Base-by-base conservation (phyloP, 2,888 invertebrate species). In the Tholera decimalis region DNA sequence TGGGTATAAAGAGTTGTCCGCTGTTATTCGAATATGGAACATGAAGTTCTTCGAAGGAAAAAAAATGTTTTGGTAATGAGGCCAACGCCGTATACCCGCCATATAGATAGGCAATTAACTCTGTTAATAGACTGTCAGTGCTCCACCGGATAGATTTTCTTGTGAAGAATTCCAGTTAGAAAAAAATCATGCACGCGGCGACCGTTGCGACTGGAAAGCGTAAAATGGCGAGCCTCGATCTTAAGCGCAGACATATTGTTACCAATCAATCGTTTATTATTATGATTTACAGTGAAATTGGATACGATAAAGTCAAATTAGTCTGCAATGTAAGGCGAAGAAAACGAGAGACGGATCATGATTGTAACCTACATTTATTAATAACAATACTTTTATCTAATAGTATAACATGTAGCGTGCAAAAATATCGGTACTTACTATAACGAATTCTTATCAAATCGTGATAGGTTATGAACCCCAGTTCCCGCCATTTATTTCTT, bases 151-250 rank as follows among this genome's bases (percentile, higher is more conserved):
- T 83, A 77, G 77, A 90, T 88, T 94, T 94, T 94, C 94, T 94
- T 93, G 84, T 83, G 67, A 90, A 89, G 94, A 94, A 95, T 94
- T 89, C 87, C 80, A 83, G 73, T 78, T 73, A 80, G 88, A 91
- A 93, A 94, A 86, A 94, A 93, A 73, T 65, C 86, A 80, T 75
- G 72, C 70, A 82, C 83, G 84, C 83, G 85, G 79, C 88, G 84
- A 89, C 86, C 90, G 91, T 88, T 88, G 88, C 85, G 85, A 81
- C 81, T 85, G 90, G 95, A 94, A 95, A 95, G 95, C 95, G 95
- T 93, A 92, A 93, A 93, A 88, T 86, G 70, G 68, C 68, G 75
- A 63, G 72, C 58, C 72, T 72, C 64, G 74, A 70, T 71, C 74
- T 61, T 60, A 77, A 68, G 72, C 56, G 66, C 72, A 66, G 67